A percentile compares a stretch with the other conserved stretches of the same genome.
Evolutionary conservation across 2,113 vertebrate species (phyloP).

Genomic region (Rhombomys opimus): DNA sequence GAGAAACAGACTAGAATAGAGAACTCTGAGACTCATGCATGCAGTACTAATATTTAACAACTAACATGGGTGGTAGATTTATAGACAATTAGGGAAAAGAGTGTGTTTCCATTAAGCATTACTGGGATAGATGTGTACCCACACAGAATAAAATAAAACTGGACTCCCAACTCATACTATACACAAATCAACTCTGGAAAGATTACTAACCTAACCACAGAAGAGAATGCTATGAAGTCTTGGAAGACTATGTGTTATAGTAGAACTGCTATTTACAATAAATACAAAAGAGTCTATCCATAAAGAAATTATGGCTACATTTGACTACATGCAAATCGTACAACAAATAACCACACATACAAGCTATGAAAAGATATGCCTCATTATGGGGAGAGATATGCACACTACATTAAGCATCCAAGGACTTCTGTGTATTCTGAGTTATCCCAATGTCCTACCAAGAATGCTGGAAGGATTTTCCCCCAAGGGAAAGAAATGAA

Average conservation of each 20-base stretch:
- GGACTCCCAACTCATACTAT: not conserved
- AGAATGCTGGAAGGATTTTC: not conserved
- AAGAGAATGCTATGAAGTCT: not conserved
- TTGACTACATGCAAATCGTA: not conserved
- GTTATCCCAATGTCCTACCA: not conserved
- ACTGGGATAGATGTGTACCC: not conserved
- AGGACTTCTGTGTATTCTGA: not conserved
- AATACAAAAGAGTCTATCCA: not conserved
- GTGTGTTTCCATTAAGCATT: not conserved
- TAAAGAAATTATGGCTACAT: not conserved
- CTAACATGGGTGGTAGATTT: not conserved
- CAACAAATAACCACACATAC: not conserved
- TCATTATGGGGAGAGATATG: not conserved
- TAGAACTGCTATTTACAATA: not conserved
- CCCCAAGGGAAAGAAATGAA: not conserved
- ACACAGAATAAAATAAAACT: not conserved
- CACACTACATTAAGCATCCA: not conserved
- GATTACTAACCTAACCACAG: not conserved
- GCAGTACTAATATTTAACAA: not conserved
- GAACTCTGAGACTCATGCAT: not conserved
- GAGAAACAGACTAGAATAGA: not conserved
- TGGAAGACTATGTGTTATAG: not conserved
- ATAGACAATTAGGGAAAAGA: not conserved
- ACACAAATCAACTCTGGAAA: not conserved
- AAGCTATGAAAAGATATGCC: not conserved